Percentiles rank a stretch among this genome's conserved stretches.
phyloP scores from a whole-genome alignment of 1,140 invertebrate species.

The Hermatobates lingyangjiaoensis region DNA sequence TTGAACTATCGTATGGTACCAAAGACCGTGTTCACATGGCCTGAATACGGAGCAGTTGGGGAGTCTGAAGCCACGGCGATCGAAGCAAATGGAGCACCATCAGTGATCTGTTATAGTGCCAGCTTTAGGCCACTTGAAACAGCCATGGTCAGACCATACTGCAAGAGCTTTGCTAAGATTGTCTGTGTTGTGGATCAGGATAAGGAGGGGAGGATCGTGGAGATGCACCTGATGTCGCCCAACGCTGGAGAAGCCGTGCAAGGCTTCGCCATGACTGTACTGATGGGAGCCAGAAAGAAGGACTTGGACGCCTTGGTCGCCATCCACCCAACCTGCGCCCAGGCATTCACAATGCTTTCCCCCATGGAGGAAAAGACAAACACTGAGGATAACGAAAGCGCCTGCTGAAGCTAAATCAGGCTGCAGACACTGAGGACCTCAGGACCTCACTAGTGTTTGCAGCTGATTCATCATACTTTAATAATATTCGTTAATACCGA shows the following conservation, averaged over 20 bases:
- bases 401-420: too few species aligned
- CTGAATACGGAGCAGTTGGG: constrained; percentile 46
- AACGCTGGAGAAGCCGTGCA: constrained; percentile 53
- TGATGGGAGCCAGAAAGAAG: constrained; percentile 36
- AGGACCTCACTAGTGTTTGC: too few species aligned
- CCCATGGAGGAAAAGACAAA: not conserved
- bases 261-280: constrained; percentile 38
- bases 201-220: constrained; percentile 35
- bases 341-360: constrained; percentile 23
- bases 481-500: too few species aligned
- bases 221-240: constrained; percentile 42
- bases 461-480: too few species aligned
- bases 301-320: constrained; percentile 43
- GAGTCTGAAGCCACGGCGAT: constrained; percentile 42
- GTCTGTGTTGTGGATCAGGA: constrained; percentile 33
- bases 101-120: constrained; percentile 38
- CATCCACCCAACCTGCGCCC: constrained; percentile 44
- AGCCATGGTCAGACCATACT: constrained; percentile 28
- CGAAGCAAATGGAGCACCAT: constrained; percentile 31
- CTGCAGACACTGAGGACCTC: too few species aligned
- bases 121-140: constrained; percentile 40
- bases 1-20: constrained; percentile 38
- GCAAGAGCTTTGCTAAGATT: constrained; percentile 40
- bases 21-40: constrained; percentile 50
- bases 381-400: too few species aligned